These are phyloP conservation scores for Zoanthus solanderi DNA, from an alignment of 92 coral and sea anemone species.

Conservation along the genomic window DNA sequence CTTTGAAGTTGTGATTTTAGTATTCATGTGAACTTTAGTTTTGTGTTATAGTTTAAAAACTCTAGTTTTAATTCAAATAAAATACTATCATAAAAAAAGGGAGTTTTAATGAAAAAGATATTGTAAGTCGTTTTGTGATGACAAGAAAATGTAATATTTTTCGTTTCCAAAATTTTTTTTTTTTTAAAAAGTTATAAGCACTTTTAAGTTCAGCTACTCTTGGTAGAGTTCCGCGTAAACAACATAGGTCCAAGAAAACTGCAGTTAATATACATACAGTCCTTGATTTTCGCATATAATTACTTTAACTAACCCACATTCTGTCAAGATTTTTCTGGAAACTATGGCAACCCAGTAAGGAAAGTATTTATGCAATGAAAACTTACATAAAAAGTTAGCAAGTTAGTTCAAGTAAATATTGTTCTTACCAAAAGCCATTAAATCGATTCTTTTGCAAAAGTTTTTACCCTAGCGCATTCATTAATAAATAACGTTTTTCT, in stretches of 20 bases:
- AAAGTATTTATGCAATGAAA: neutral
- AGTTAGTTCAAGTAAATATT: neutral
- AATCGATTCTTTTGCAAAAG: constrained; percentile 24
- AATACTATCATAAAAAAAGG: neutral
- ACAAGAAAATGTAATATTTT: neutral
- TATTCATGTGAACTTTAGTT: neutral
- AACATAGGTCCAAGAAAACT: constrained; percentile 10
- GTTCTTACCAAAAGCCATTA: constrained; percentile 33
- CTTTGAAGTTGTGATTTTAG: neutral
- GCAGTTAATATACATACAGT: neutral
- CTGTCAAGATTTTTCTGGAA: constrained; percentile 4
- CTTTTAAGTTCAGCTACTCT: neutral
- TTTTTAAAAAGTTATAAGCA: neutral
- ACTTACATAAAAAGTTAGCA: neutral
- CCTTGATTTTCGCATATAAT: neutral
- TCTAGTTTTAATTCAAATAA: neutral
- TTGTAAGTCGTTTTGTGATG: too few relatives aligned
- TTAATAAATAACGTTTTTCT: constrained; percentile 61
- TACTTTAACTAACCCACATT: neutral
- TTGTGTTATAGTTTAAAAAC: neutral
- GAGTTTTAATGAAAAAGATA: neutral
- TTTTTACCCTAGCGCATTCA: constrained; percentile 51
- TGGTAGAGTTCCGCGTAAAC: neutral
- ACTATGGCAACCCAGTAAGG: constrained; percentile 18
- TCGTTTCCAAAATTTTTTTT: too few relatives aligned